Conservation (phyloP, 2,797 vertebrate species). For the Eptatretus atami region DNA sequence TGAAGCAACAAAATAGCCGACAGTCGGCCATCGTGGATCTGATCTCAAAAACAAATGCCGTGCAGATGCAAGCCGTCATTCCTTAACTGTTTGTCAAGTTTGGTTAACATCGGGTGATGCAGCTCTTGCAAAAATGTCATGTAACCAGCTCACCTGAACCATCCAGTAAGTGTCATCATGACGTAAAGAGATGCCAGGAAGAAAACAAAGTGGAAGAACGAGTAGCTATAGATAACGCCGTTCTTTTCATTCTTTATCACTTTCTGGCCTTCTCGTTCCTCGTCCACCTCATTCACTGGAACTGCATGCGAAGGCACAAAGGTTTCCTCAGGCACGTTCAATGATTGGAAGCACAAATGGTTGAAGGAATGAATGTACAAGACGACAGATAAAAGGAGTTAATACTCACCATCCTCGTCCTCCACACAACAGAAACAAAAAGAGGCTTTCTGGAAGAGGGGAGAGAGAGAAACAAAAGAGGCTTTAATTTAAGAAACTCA, state of each 20-base stretch:
- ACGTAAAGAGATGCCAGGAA: constrained; percentile 76
- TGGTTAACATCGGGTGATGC: too few relatives aligned
- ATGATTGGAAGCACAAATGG: neutral
- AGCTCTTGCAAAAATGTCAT: too few relatives aligned
- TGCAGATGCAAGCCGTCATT: too few relatives aligned
- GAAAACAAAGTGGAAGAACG: constrained; percentile 75
- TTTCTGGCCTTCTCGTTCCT: constrained; percentile 28
- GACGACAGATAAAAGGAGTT: too few relatives aligned
- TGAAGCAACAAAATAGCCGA: too few relatives aligned
- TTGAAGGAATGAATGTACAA: too few relatives aligned
- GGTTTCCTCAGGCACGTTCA: neutral
- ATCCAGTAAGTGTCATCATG: constrained; percentile 95
- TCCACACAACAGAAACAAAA: constrained; percentile 60
- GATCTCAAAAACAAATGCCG: too few relatives aligned
- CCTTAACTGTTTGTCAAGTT: too few relatives aligned
- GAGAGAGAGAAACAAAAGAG: neutral
- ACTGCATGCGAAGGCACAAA: neutral
- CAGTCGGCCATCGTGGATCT: too few relatives aligned
- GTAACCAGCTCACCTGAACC: constrained; percentile 60
- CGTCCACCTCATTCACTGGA: constrained; percentile 15
- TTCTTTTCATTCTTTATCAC: constrained; percentile 52
- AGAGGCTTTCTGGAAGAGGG: constrained; percentile 37
- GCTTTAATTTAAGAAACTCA: neutral
- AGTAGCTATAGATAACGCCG: constrained; percentile 43
- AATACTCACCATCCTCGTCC: constrained; percentile 29